Base-by-base conservation (phyloP, 2,888 invertebrate genomes). In the Theretra japonica region DNA sequence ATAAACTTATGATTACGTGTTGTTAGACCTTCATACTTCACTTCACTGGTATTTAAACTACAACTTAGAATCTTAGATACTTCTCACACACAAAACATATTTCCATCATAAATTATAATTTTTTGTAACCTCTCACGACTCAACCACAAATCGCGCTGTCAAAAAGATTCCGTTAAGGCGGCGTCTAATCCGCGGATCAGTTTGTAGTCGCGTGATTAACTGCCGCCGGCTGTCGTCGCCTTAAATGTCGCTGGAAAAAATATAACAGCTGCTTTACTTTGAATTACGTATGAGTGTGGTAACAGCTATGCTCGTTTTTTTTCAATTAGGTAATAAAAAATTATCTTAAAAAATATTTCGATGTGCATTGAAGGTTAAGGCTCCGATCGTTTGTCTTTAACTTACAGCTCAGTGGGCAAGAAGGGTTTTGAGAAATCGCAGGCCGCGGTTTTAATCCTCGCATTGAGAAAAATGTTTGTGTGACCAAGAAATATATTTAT, bases 171-270 rank as follows among this genome's bases (percentile, higher is more conserved):
- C 74, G 70, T 76, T 83, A 83, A 86, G 81, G 83, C 73, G 77
- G 74, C 76, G 72, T 56, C 82, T 90, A 90, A 92, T 87, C 90
- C 88, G 48, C 4, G 79, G 88, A 82, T 85, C 65, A 65, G 57
- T 56, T 53, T 53, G 53, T 60, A 68, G 15, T 8, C 53, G 53
- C n/a, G 15, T 69, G 56, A 69, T 69, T 28, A 56, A 56, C 53
- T 28, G 80, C 77, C 80, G 76, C 82, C 92, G 91, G 90, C 92
- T 92, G 93, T 92, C 93, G 89, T 76, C 91, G 87, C 82, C 83
- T 82, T 65, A 65, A 65, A 48, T 48, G 65, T 65, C 41, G 33
- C 21, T 21, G 41, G 30, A 60, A 65, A 65, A 65, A 65, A 48
- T 23, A 77, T 21, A 25, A 65, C 48, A 65, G 65, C 48, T 65